Evolutionary conservation across 2,113 vertebrate species (phyloP), one percentile per base, ranked within the genome.

Genomic region (Galemys pyrenaicus): DNA sequence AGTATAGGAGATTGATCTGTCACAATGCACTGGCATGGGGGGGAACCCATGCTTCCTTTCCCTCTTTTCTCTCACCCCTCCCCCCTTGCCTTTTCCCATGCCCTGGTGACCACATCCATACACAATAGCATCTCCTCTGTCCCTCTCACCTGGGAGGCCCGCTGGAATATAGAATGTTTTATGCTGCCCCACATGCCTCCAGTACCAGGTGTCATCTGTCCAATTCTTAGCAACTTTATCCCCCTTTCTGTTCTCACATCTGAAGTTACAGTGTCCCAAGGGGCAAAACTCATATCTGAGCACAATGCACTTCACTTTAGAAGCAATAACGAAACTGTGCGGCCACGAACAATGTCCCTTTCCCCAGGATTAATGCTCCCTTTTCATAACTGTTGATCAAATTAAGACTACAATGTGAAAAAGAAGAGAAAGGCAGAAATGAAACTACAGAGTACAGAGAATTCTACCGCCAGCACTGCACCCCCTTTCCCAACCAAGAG

Each of bases 331-430:
- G 56, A 82, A 96, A 82, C 89, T 78, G 87, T 79, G 93, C 94
- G 93, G 83, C 89, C 68, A 44, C 0, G 19, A 95, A 96, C 96
- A 95, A 97, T 96, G 94, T 79, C 56, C 60, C 39, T 93, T 95
- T 95, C 65, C 92, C 75, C 83, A 60, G 91, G 94, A 97, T 97
- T 96, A 93, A 95, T 96, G 96, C 94, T 95, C 70, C 44, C 96
- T 97, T 97, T 97, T 96, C 89, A 94, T 97, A 97, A 95, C 93
- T 93, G 65, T 80, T 96, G 96, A 96, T 97, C 87, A 96, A 97
- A 96, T 97, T 96, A 97, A 96, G 96, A 95, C 91, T 81, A 87
- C 93, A 92, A 9, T 95, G 83, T 93, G 80, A 90, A 80, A 91
- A 93, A 87, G 86, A 60, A 74, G 65, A 94, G 85, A 49, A 71